phyloP scores from a whole-genome alignment of 2,797 vertebrate genomes.

The Liparis tanakae region DNA sequence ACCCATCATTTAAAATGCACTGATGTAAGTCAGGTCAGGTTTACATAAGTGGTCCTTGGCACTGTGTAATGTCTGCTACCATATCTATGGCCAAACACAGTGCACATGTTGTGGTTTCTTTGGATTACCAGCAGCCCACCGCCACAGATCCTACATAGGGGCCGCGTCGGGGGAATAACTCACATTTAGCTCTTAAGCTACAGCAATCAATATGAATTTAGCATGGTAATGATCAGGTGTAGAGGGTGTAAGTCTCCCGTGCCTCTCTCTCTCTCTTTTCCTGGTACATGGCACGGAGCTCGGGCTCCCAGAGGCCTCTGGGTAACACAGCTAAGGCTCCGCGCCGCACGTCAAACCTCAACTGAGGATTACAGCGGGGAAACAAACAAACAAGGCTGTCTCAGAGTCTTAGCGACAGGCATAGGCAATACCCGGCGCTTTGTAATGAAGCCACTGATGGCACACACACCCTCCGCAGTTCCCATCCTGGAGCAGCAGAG shows the following conservation, averaged over 20 bases:
- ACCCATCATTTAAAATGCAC: conserved; percentile 48
- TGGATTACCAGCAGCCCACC: conserved; percentile 73
- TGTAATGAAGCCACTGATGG: conserved; percentile 64
- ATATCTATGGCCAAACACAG: conserved; percentile 61
- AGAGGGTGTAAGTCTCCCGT: conserved; percentile 69
- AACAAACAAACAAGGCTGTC: conserved; percentile 66
- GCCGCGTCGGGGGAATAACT: conserved; percentile 75
- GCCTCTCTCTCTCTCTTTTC: conserved; percentile 60
- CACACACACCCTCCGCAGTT: conserved; percentile 30
- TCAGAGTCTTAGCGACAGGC: conserved; percentile 54
- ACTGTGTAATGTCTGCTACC: conserved; percentile 42
- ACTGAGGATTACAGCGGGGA: conserved; percentile 63
- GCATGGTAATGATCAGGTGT: conserved; percentile 83
- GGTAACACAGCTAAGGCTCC: conserved; percentile 60
- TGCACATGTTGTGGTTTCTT: conserved; percentile 66
- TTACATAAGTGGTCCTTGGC: conserved; percentile 42
- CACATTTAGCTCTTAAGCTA: conserved; percentile 81
- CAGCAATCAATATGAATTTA: conserved; percentile 87
- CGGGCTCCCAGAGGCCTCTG: conserved; percentile 65
- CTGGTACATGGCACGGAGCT: conserved; percentile 20
- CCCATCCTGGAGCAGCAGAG: conserved; percentile 49
- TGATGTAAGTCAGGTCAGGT: conserved; percentile 38
- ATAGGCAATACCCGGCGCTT: conserved; percentile 6
- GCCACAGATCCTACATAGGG: conserved; percentile 60
- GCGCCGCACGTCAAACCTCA: conserved; percentile 57